Evolutionary conservation across 1,140 invertebrate species (phyloP).

Genomic region (Lepidurus couesii): DNA sequence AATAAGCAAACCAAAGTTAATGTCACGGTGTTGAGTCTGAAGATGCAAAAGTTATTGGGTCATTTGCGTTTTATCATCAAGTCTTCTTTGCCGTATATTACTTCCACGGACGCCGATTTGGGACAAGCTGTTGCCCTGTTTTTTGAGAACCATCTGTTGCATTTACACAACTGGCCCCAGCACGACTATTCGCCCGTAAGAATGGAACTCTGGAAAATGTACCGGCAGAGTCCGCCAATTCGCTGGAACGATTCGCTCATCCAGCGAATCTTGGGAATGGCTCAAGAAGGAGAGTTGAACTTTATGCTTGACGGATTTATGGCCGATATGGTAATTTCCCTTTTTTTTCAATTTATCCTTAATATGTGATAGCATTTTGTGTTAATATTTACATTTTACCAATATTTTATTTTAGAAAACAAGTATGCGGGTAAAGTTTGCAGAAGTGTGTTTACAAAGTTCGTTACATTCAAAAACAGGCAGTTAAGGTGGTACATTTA

Average conservation of each 20-base stretch:
- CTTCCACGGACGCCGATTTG: constrained; percentile 20
- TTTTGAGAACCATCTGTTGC: background rate
- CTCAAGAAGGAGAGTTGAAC: constrained; percentile 25
- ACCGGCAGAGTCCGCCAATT: background rate
- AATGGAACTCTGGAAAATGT: constrained; percentile 29
- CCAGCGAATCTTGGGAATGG: constrained; percentile 6
- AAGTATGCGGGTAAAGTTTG: background rate
- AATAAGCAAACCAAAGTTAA: constrained; percentile 19
- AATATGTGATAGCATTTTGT: background rate
- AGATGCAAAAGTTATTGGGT: constrained; percentile 25
- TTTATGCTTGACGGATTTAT: constrained; percentile 27
- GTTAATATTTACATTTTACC: background rate
- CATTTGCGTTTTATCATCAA: constrained; percentile 16
- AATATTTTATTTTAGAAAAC: background rate
- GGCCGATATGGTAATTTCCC: constrained; percentile 1
- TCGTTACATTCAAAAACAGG: background rate
- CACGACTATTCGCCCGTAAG: background rate
- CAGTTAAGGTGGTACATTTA: background rate
- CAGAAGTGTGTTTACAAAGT: background rate
- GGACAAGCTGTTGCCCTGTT: constrained; percentile 1
- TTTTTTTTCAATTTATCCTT: background rate
- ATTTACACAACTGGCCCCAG: background rate
- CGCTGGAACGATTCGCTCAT: constrained; percentile 31
- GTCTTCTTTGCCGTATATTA: background rate
- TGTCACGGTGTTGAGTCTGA: background rate